Conservation (phyloP, 2,113 vertebrate genomes). For the Falcunculus frontatus region DNA sequence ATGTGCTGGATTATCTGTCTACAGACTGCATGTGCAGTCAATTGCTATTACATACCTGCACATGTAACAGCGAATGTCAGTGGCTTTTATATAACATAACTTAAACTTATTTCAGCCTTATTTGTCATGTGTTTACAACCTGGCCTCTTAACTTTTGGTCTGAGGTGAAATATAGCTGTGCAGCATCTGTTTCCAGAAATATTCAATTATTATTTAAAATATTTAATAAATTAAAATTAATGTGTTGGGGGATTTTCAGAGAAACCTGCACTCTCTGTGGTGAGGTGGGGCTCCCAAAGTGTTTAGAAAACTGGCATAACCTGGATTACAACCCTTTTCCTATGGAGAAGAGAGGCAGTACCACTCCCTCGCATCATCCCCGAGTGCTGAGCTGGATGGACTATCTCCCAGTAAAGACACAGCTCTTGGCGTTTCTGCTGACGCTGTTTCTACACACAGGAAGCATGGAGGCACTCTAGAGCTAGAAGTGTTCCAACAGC, state of each 20-base stretch:
- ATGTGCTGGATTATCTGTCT: fast-evolving
- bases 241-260: not conserved
- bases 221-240: not conserved
- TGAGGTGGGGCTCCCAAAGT: not conserved
- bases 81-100: not conserved
- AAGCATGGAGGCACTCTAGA: not conserved
- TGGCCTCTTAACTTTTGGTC: not conserved
- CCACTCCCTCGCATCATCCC: not conserved
- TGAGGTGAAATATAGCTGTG: not conserved
- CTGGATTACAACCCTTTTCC: not conserved
- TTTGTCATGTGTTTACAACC: slow-evolving; percentile 17
- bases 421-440: not conserved
- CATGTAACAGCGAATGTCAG: not conserved
- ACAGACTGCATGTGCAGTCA: not conserved
- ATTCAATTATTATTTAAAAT: slow-evolving; percentile 5
- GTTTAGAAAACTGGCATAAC: not conserved
- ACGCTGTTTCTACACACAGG: not conserved
- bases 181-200: not conserved
- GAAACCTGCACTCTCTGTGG: not conserved
- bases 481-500: not conserved
- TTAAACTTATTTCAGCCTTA: not conserved
- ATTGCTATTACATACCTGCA: not conserved
- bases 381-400: not conserved
- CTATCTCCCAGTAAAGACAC: not conserved
- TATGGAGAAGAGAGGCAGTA: not conserved